Base-by-base conservation (phyloP, 2,888 invertebrate genomes). In the Plusia festucae region DNA sequence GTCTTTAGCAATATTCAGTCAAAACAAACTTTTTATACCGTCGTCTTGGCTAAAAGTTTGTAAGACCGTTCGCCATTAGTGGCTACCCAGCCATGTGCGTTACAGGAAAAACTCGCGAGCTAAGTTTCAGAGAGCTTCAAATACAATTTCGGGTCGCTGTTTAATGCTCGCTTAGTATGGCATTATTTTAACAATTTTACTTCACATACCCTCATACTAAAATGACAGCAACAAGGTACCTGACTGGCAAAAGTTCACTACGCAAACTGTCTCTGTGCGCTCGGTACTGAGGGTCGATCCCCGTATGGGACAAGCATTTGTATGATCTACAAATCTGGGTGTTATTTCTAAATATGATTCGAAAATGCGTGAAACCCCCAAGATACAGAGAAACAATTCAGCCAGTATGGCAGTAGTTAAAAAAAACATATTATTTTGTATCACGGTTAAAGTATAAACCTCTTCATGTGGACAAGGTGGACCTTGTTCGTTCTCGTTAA, bases 31-130 rank as follows among this genome's bases (percentile, higher is more conserved):
- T 84, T 40, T 86, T 84, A 79, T 81, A 76, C 64, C 68, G 73
- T 68, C 80, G 76, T 81, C 78, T 83, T 74, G 70, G 60, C 70
- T 67, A 68, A 83, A 90, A 90, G 87, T 87, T 88, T 59, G 82
- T 80, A 85, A 88, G 88, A 88, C 88, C 83, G 86, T 88, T 88
- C 87, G 86, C 91, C 91, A 93, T 94, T 94, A 93, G 92, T 86
- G 90, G 87, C 85, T 81, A 89, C 78, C 90, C 90, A 84, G 87
- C 88, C 92, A 90, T 91, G 90, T 91, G 90, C 88, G 90, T 92
- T 88, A 82, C 85, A 86, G 88, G 88, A 88, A 89, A 91, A 93
- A 91, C 87, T 93, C 89, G 82, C 75, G 82, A 78, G 81, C 85
- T 76, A 91, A 93, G 91, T 94, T 93, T 89, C 85, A 82, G 85